Evolutionary conservation across 2,888 invertebrate species (phyloP).

Genomic region (Dorcus parallelipipedus): DNA sequence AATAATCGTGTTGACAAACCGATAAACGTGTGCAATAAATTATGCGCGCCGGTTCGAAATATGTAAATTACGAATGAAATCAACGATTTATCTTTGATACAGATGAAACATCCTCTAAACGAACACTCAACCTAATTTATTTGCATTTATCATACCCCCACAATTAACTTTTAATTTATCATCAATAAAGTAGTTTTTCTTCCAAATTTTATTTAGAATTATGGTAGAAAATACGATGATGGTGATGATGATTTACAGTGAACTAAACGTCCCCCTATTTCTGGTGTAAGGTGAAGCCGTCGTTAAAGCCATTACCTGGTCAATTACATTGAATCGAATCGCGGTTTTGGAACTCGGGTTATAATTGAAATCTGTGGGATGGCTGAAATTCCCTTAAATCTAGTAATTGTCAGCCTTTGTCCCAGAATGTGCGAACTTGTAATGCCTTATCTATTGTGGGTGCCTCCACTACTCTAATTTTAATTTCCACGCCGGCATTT

Average conservation of each 20-base stretch:
- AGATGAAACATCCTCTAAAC: no score
- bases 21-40: constrained; percentile 11
- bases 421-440: constrained; percentile 28
- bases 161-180: no score
- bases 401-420: constrained; percentile 44
- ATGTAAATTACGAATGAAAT: constrained; percentile 5
- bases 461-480: constrained; percentile 9
- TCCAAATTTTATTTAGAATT: constrained; percentile 1
- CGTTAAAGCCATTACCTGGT: constrained; percentile 50
- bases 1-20: constrained; percentile 15
- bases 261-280: constrained; percentile 39
- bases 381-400: constrained; percentile 49
- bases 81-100: not conserved
- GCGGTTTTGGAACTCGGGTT: constrained; percentile 48
- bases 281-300: constrained; percentile 46
- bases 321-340: constrained; percentile 50
- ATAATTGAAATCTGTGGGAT: constrained; percentile 51
- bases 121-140: no score
- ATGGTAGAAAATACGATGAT: constrained; percentile 14
- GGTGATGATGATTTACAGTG: constrained; percentile 43
- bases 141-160: not conserved
- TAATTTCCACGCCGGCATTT: no score
- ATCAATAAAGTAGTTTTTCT: not conserved
- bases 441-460: constrained; percentile 29
- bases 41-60: constrained; percentile 3